These are phyloP conservation scores for Anthopleura xanthogrammica DNA, from an alignment of 92 coral and sea anemone species.

Conservation along the genomic window DNA sequence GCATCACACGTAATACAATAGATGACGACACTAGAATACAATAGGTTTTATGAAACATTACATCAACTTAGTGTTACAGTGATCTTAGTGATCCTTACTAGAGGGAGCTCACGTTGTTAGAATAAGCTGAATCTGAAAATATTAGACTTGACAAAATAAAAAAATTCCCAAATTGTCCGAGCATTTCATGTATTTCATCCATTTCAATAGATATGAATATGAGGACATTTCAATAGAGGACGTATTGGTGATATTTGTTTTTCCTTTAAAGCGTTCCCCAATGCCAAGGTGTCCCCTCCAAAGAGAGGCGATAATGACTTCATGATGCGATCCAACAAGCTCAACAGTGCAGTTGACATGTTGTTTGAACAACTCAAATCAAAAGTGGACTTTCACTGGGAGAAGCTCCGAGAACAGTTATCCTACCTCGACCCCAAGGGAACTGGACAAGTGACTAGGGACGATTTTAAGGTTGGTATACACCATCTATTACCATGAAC, in stretches of 20 bases:
- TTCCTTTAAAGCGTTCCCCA: constrained; percentile 77
- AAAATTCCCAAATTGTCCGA: no score
- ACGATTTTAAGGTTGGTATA: constrained; percentile 72
- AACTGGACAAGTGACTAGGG: constrained; percentile 66
- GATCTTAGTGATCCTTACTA: no score
- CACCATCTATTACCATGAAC: neutral
- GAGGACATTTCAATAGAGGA: no score
- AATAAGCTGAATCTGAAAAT: no score
- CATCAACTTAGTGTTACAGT: no score
- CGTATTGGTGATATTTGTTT: neutral
- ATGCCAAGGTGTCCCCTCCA: constrained; percentile 96
- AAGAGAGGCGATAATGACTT: constrained; percentile 96
- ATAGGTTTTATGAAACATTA: no score
- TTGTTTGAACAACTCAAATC: constrained; percentile 85
- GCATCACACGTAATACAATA: no score
- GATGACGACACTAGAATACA: no score
- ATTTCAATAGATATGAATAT: no score
- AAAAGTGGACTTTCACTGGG: constrained; percentile 92
- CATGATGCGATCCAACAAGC: constrained; percentile 98
- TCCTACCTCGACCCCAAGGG: constrained; percentile 62
- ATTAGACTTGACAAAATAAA: no score
- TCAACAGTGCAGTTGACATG: constrained; percentile 92
- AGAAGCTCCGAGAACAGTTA: constrained; percentile 79
- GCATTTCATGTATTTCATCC: no score
- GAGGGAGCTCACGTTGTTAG: no score